These are phyloP conservation scores for Chascanopsetta lugubris DNA, from an alignment of 2,113 vertebrate genomes.

Conservation along the genomic window DNA sequence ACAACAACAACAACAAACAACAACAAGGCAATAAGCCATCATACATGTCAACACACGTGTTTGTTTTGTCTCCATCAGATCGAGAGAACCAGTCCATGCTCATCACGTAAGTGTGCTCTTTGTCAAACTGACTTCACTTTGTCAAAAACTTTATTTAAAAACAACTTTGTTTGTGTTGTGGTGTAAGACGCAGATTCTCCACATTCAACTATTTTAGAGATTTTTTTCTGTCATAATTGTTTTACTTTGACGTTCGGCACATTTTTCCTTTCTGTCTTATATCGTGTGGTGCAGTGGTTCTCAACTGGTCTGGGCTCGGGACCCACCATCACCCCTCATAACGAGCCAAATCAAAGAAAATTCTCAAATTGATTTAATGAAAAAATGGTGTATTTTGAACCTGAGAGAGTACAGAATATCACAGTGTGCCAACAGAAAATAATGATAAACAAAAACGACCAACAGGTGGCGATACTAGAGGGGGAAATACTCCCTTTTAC, in stretches of 20 bases:
- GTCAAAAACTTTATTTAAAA: conserved; percentile 2
- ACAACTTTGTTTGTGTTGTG: background rate
- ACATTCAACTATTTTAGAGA: conserved; percentile 12
- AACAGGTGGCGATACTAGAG: too few species aligned
- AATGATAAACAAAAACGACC: too few species aligned
- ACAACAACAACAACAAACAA: background rate
- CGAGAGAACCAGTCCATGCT: conserved; percentile 97
- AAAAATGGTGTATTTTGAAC: too few species aligned
- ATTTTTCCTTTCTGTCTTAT: conserved; percentile 22
- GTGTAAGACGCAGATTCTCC: conserved; percentile 5
- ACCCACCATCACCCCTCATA: too few species aligned
- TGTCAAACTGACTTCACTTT: background rate
- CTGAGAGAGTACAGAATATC: too few species aligned
- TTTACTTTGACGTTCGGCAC: conserved; percentile 10
- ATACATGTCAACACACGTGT: background rate
- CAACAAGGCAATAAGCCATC: background rate
- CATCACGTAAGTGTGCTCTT: conserved; percentile 89
- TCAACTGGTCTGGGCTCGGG: too few species aligned
- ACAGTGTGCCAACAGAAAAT: too few species aligned
- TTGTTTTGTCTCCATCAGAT: conserved; percentile 80
- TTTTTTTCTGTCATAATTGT: conserved; percentile 2
- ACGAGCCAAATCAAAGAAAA: too few species aligned
- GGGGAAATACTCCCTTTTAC: too few species aligned
- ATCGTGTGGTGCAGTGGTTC: conserved; percentile 3
- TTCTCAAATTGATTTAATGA: too few species aligned